phyloP scores from a whole-genome alignment of 2,797 vertebrate species.

The Sebastes minor region DNA sequence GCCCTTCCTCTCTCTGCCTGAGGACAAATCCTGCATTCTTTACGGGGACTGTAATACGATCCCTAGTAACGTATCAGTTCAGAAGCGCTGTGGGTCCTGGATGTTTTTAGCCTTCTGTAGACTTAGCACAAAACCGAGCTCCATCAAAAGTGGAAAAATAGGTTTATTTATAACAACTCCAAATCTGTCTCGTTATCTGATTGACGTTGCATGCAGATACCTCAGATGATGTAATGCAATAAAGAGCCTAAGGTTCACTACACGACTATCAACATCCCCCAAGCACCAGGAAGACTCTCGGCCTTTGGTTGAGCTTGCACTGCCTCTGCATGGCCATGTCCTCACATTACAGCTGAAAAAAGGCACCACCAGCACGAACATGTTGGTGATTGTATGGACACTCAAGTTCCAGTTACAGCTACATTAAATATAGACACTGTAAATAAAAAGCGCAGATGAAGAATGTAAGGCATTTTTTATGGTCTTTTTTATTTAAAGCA shows the following conservation, averaged over 20 bases:
- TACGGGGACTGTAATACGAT: background rate
- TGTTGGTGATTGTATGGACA: background rate
- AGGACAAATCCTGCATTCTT: background rate
- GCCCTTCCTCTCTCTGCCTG: background rate
- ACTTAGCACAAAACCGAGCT: background rate
- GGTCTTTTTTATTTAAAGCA: too few species aligned
- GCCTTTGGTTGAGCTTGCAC: background rate
- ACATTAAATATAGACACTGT: too few species aligned
- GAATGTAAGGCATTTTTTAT: too few species aligned
- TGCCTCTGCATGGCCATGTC: conserved; percentile 34
- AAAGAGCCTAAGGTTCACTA: background rate
- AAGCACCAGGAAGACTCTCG: background rate
- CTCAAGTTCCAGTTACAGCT: too few species aligned
- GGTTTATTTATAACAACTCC: background rate
- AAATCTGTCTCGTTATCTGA: background rate
- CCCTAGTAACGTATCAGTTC: too few species aligned
- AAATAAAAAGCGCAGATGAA: too few species aligned
- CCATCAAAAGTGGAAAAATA: background rate
- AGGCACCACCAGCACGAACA: background rate
- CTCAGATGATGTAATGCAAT: background rate
- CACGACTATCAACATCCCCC: background rate
- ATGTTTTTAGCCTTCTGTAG: background rate
- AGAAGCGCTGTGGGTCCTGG: background rate
- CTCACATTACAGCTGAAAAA: conserved; percentile 17
- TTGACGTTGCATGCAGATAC: background rate